phyloP scores from a whole-genome alignment of 2,113 vertebrate genomes.

The Chascanopsetta lugubris region DNA sequence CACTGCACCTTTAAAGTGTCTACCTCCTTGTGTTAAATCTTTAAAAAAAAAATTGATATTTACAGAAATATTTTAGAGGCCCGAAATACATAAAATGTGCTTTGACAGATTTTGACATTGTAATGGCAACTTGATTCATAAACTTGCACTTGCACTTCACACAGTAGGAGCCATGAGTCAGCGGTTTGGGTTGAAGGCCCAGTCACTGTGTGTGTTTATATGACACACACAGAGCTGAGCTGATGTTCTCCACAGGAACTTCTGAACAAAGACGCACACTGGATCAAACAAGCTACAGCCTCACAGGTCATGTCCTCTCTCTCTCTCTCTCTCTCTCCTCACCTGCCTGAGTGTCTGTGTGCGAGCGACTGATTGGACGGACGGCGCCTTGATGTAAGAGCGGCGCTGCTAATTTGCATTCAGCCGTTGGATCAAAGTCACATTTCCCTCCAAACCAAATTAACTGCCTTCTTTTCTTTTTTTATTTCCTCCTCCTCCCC shows the following conservation, averaged over 20 bases:
- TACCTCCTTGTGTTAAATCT: no score
- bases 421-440: constrained; percentile 73
- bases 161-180: no score
- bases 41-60: no score
- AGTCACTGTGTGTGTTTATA: background rate
- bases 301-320: constrained; percentile 5
- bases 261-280: background rate
- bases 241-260: background rate
- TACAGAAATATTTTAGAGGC: no score
- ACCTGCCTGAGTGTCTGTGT: background rate
- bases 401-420: constrained; percentile 67
- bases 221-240: background rate
- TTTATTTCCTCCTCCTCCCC: constrained; percentile 2
- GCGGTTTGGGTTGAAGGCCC: no score
- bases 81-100: no score
- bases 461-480: no score
- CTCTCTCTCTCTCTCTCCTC: constrained; percentile 8
- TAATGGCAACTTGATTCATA: no score
- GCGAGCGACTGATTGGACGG: constrained; percentile 34
- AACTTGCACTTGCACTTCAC: no score
- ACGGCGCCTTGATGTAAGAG: constrained; percentile 31
- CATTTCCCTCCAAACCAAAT: constrained; percentile 68
- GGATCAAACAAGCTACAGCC: constrained; percentile 24
- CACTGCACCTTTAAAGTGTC: no score
- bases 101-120: no score